Conservation (phyloP, 2,888 invertebrate genomes). For the Heliconius hortense region DNA sequence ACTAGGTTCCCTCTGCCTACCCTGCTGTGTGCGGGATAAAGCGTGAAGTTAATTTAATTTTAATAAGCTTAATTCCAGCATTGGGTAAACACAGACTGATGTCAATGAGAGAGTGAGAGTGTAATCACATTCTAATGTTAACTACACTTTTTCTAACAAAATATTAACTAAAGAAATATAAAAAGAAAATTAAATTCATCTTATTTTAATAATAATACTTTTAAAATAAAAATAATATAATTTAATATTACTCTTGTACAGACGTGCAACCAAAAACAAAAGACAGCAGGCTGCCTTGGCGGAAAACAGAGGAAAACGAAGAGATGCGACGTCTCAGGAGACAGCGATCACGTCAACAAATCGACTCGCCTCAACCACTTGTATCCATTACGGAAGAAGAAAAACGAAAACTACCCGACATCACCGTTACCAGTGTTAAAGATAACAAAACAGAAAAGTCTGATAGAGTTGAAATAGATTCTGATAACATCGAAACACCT, state of each 20-base stretch:
- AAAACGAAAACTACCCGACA: slow-evolving; percentile 79
- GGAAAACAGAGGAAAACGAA: slow-evolving; percentile 87
- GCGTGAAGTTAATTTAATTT: too few relatives aligned
- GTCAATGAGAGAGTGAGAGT: too few relatives aligned
- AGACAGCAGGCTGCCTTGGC: slow-evolving; percentile 90
- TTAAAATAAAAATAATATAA: neutral
- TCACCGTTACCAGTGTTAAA: slow-evolving; percentile 62
- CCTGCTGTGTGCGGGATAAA: too few relatives aligned
- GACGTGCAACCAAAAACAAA: slow-evolving; percentile 87
- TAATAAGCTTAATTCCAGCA: too few relatives aligned
- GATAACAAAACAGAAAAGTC: slow-evolving; percentile 54
- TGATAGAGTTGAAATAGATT: slow-evolving; percentile 91
- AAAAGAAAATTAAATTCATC: too few relatives aligned
- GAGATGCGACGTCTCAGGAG: slow-evolving; percentile 83
- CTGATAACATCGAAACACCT: slow-evolving; percentile 95
- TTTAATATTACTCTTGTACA: slow-evolving; percentile 54
- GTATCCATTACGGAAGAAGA: slow-evolving; percentile 85
- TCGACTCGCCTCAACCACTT: slow-evolving; percentile 67
- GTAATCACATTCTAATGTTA: too few relatives aligned
- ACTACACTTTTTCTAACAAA: too few relatives aligned
- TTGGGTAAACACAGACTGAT: too few relatives aligned
- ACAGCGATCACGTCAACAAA: slow-evolving; percentile 80
- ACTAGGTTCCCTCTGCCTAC: too few relatives aligned
- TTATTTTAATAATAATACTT: too few relatives aligned
- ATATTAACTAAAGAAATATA: too few relatives aligned